Evolutionary conservation across 2,797 vertebrate species (phyloP).

Genomic region (Arremon brunneinucha): DNA sequence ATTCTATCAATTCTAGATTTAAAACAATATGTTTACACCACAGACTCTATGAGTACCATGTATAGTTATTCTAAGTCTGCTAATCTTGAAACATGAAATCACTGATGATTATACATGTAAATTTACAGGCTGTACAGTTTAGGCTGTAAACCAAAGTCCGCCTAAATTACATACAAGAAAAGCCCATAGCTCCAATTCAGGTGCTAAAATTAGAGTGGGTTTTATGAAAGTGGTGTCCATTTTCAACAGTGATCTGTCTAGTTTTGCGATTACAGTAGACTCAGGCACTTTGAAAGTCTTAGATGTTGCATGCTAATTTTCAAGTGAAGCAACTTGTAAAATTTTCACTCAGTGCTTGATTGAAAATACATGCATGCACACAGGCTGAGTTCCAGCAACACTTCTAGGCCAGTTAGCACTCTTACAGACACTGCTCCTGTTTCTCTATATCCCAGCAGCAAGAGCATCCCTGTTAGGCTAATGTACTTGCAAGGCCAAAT

Average conservation of each 20-base stretch:
- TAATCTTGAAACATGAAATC: background rate
- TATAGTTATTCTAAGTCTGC: background rate
- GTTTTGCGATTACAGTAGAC: background rate
- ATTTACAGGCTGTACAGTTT: background rate
- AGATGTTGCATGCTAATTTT: background rate
- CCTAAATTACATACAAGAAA: background rate
- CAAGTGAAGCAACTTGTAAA: background rate
- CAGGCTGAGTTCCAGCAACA: background rate
- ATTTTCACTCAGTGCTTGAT: background rate
- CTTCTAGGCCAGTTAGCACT: background rate
- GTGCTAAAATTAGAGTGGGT: background rate
- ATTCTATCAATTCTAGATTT: background rate
- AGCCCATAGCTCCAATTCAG: background rate
- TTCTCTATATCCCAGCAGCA: background rate
- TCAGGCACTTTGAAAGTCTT: background rate
- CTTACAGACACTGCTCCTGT: background rate
- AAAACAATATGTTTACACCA: background rate
- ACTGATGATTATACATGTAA: background rate
- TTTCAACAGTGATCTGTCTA: background rate
- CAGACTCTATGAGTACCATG: background rate
- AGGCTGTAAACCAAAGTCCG: background rate
- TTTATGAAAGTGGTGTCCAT: background rate
- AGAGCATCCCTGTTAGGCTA: background rate
- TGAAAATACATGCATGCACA: background rate
- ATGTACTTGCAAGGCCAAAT: background rate